Base-by-base conservation (phyloP, 1,140 invertebrate species). In the Aphelenchoides besseyi region DNA sequence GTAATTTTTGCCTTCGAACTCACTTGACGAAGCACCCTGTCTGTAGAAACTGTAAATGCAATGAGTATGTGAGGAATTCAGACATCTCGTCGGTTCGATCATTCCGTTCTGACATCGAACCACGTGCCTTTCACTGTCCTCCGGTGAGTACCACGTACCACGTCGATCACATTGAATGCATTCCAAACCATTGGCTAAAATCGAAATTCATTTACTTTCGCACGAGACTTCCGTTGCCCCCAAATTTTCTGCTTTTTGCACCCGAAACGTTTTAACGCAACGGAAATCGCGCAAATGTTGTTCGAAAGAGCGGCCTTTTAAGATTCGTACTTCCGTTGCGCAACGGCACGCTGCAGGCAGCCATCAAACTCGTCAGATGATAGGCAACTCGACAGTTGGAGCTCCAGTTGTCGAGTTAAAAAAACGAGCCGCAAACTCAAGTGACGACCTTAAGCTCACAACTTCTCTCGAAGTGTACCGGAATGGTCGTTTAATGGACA, bases 151-250 rank as follows among this genome's bases (percentile, higher is more conserved):
- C 80, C 80, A 82, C 16, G 68, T 26, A 3, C 32, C 55, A 33
- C 62, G 69, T 18, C 78, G 62, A 52, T 79, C 77, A 69, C 78
- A 79, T 72, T 79, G 78, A n/a, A 79, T 75, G 67, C 78, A 79
- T 33, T 79, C 66, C 57, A 77, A 55, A 18, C 35, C 29, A n/a
- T 41, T 53, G 29, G 59, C 75, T 77, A 59, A 52, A 77, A 69
- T 48, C 23, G 23, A 48, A 48, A 48, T 12, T 12, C 41, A 48
- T 48, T 48, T 48, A 16, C 41, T n/a, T n/a, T n/a, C n/a, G n/a
- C n/a, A n/a, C n/a, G n/a, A n/a, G n/a, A n/a, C 41, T 48, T 48
- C 23, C 41, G 12, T 48, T 48, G 12, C 41, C 12, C 23, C 41
- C 41, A 23, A 12, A 48, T 23, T 48, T 48, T 23, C 41, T 12